These are phyloP conservation scores for Catharus ustulatus DNA, from an alignment of 2,797 vertebrate genomes.

Conservation along the genomic window DNA sequence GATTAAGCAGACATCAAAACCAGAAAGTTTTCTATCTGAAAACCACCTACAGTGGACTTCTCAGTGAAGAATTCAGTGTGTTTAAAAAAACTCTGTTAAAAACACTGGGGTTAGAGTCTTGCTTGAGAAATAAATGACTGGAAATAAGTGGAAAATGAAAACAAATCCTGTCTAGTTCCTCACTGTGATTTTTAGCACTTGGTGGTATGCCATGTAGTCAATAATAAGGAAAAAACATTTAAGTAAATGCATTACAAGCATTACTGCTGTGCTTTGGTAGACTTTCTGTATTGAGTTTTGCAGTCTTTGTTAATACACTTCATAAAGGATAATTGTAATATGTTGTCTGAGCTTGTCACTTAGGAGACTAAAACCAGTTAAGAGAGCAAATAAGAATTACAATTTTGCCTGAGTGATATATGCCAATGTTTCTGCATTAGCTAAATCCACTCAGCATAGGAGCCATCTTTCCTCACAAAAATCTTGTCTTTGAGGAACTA, in stretches of 20 bases:
- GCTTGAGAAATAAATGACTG: not conserved
- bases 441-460: conserved; percentile 22
- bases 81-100: not conserved
- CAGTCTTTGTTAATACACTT: conserved; percentile 21
- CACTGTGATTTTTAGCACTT: not conserved
- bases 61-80: not conserved
- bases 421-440: conserved; percentile 48
- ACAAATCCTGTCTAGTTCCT: not conserved
- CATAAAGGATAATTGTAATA: conserved; percentile 52
- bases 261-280: conserved; percentile 21
- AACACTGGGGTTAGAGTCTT: not conserved
- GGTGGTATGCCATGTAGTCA: not conserved
- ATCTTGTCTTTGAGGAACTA: conserved; percentile 6
- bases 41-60: not conserved
- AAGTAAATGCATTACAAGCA: not conserved
- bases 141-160: not conserved
- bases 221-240: not conserved
- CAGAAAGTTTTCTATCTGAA: not conserved
- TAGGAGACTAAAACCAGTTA: conserved; percentile 51
- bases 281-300: not conserved
- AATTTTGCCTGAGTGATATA: conserved; percentile 13
- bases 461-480: conserved; percentile 31
- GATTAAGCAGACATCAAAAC: not conserved
- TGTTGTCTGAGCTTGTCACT: conserved; percentile 61
- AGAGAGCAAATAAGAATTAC: conserved; percentile 64